Conservation (phyloP, 2,797 vertebrate species). For the Pelobates cultripes region DNA sequence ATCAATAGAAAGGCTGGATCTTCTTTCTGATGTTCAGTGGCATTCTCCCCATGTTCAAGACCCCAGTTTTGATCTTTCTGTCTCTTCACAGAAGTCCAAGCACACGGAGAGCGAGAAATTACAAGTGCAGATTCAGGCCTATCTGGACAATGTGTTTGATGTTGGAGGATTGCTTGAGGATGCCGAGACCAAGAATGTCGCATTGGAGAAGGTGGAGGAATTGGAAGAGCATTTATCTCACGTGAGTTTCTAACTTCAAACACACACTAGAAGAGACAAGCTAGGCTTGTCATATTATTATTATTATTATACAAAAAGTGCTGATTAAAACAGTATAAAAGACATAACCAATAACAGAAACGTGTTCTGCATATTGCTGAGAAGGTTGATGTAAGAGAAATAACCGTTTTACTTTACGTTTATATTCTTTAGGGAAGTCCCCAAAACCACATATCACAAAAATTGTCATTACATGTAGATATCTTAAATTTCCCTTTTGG, state of each 20-base stretch:
- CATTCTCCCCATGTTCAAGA: not conserved
- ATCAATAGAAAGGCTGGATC: not conserved
- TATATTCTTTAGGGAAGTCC: too few relatives aligned
- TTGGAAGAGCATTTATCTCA: conserved; percentile 96
- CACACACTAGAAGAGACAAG: too few relatives aligned
- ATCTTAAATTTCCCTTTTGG: not conserved
- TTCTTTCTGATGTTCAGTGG: not conserved
- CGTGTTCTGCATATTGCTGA: too few relatives aligned
- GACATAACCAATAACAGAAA: too few relatives aligned
- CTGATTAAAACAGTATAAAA: too few relatives aligned
- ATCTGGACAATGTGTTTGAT: conserved; percentile 96
- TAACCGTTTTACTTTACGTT: too few relatives aligned
- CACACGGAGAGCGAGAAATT: conserved; percentile 97
- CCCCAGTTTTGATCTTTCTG: not conserved
- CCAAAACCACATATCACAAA: not conserved
- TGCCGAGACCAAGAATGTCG: conserved; percentile 95
- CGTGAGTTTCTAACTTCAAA: conserved; percentile 70
- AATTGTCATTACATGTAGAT: too few relatives aligned
- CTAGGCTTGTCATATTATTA: too few relatives aligned
- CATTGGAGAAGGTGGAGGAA: conserved; percentile 96
- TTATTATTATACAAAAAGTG: too few relatives aligned
- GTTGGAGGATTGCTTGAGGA: conserved; percentile 95
- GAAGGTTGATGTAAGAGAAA: too few relatives aligned
- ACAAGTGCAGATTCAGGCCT: conserved; percentile 96
- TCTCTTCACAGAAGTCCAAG: conserved; percentile 83